A percentile compares a stretch with the other conserved stretches of the same genome.
Conservation (phyloP, 2,797 vertebrate genomes). For the Gymnopithys bicolor region DNA sequence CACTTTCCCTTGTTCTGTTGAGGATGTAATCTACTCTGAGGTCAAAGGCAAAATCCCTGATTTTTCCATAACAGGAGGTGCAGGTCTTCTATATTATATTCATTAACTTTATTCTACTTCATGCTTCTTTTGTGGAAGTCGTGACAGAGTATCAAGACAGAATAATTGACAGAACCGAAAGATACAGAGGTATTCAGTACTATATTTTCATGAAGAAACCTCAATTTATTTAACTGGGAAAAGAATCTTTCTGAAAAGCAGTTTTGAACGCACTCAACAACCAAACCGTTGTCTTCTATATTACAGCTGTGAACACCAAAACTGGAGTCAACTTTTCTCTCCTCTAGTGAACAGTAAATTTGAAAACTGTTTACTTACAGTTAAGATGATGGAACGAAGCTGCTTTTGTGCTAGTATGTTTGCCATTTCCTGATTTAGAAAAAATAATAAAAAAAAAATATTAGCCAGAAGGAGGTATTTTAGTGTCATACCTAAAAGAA, state of each 20-base stretch:
- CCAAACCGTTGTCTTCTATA: not conserved
- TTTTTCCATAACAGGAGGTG: not conserved
- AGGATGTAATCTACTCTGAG: not conserved
- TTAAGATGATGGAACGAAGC: conserved; percentile 93
- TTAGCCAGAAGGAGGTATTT: not conserved
- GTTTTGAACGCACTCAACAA: not conserved
- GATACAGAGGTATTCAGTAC: not conserved
- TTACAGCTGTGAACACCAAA: not conserved
- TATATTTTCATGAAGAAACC: not conserved
- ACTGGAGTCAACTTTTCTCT: not conserved
- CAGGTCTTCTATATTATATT: not conserved
- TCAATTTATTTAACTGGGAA: not conserved
- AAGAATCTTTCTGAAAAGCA: not conserved
- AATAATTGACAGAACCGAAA: not conserved
- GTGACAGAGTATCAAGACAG: not conserved
- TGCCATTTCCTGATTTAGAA: conserved; percentile 90
- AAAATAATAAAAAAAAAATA: not conserved
- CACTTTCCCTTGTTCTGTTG: not conserved
- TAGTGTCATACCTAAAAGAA: not conserved
- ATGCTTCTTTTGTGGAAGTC: not conserved
- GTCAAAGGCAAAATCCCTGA: not conserved
- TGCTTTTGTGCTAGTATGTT: conserved; percentile 98
- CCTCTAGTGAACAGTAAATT: not conserved
- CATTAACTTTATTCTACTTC: not conserved
- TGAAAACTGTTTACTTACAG: conserved; percentile 82